Percentiles rank a stretch among this genome's conserved stretches.
Conservation (phyloP, 2,113 vertebrate species). For the Anguilla japonica region DNA sequence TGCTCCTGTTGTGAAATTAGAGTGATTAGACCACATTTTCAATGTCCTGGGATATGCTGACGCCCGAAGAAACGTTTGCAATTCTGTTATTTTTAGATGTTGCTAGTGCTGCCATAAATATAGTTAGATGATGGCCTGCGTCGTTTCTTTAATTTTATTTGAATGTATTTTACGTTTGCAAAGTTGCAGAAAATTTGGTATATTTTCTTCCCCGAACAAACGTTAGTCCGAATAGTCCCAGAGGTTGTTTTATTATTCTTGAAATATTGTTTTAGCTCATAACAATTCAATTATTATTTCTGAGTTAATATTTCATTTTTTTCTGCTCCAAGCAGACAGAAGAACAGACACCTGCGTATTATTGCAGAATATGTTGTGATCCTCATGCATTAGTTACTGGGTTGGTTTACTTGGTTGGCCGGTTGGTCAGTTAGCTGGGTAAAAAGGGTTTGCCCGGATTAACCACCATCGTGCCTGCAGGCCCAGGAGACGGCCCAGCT, state of each 20-base stretch:
- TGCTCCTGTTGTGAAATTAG: not conserved
- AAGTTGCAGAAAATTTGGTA: not conserved
- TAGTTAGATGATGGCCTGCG: too few relatives aligned
- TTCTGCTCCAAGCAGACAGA: not conserved
- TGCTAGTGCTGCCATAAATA: not conserved
- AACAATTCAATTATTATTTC: not conserved
- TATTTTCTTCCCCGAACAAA: not conserved
- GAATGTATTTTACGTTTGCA: too few relatives aligned
- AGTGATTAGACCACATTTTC: not conserved
- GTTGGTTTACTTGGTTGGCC: too few relatives aligned
- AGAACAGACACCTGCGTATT: too few relatives aligned
- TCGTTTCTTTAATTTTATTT: too few relatives aligned
- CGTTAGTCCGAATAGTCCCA: not conserved
- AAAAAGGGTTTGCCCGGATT: not conserved
- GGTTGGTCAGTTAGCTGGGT: not conserved
- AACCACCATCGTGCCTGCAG: conserved; percentile 54
- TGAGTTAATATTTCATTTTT: not conserved
- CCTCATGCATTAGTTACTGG: not conserved
- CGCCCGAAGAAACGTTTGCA: not conserved
- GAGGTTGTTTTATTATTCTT: not conserved
- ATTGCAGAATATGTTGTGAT: too few relatives aligned
- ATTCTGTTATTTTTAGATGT: not conserved
- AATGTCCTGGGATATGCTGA: not conserved
- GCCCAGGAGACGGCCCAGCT: conserved; percentile 89
- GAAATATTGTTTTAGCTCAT: not conserved